These are phyloP conservation scores for Cotesia vestalis DNA, from an alignment of 1,140 invertebrate species.

Conservation along the genomic window DNA sequence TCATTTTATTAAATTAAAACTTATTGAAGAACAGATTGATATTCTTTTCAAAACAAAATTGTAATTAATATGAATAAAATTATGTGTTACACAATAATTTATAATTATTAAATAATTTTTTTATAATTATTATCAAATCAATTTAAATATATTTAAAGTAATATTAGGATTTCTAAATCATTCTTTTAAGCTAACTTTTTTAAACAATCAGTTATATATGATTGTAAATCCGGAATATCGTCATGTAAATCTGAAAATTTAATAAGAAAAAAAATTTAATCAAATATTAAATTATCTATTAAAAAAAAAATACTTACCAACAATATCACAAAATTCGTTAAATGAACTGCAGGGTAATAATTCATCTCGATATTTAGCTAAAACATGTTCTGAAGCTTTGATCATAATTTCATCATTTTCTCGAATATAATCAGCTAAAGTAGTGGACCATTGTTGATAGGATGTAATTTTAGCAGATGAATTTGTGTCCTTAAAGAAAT, in stretches of 20 bases:
- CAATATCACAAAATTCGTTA: conserved; percentile 90
- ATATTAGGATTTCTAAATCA: conserved; percentile 32
- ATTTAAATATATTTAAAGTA: conserved; percentile 21
- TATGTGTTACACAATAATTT: too few species aligned
- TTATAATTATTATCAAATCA: conserved; percentile 36
- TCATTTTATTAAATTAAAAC: conserved; percentile 49
- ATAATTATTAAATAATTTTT: not conserved
- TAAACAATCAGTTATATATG: conserved; percentile 68
- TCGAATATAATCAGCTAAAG: conserved; percentile 91
- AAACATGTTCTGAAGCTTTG: conserved; percentile 85
- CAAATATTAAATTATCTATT: conserved; percentile 3
- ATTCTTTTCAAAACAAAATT: conserved; percentile 38
- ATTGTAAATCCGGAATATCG: conserved; percentile 70
- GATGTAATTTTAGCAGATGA: conserved; percentile 71
- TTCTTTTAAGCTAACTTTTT: conserved; percentile 53
- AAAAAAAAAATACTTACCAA: conserved; percentile 67
- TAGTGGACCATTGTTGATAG: conserved; percentile 86
- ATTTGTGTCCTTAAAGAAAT: conserved; percentile 75
- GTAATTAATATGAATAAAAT: too few species aligned
- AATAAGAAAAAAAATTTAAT: conserved; percentile 1
- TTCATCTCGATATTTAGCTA: conserved; percentile 87
- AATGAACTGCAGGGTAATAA: conserved; percentile 89
- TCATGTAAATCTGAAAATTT: conserved; percentile 70
- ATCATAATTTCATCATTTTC: conserved; percentile 91
- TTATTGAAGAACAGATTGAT: conserved; percentile 51